These are phyloP conservation scores for Plumapathes pennacea DNA, from an alignment of 92 coral and sea anemone species.

Conservation along the genomic window DNA sequence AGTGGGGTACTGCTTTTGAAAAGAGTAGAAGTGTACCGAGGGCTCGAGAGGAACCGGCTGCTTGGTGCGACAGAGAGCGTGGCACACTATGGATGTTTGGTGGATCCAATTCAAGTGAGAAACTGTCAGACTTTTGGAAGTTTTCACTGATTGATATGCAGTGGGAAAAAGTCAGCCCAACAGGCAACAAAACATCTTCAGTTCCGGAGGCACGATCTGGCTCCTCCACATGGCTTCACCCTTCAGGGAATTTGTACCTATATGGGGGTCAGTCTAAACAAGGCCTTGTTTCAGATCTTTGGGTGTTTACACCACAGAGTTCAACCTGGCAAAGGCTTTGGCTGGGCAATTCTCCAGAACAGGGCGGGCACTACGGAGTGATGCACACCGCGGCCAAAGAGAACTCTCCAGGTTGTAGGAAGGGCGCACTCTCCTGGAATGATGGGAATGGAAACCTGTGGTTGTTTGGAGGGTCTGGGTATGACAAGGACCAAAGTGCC, in stretches of 20 bases:
- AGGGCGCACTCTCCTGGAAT: slow-evolving; percentile 70
- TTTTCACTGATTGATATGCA: slow-evolving; percentile 41
- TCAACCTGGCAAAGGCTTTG: slow-evolving; percentile 46
- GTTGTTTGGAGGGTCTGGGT: slow-evolving; percentile 93
- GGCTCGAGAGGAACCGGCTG: slow-evolving; percentile 48
- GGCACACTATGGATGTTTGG: slow-evolving; percentile 76
- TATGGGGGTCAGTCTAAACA: slow-evolving; percentile 64
- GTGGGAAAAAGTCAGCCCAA: slow-evolving; percentile 42
- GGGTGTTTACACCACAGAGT: slow-evolving; percentile 45
- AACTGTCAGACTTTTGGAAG: slow-evolving; percentile 70
- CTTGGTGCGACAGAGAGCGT: slow-evolving; percentile 70
- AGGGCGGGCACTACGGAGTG: slow-evolving; percentile 51
- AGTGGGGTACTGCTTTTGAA: slow-evolving; percentile 47
- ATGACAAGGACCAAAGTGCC: slow-evolving; percentile 36
- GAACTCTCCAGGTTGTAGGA: slow-evolving; percentile 65
- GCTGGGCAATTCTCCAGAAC: slow-evolving; percentile 10
- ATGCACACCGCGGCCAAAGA: slow-evolving; percentile 33
- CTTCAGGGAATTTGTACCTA: slow-evolving; percentile 64
- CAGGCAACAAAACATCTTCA: not conserved
- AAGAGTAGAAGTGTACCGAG: slow-evolving; percentile 19
- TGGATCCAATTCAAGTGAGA: slow-evolving; percentile 22
- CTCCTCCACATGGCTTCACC: slow-evolving; percentile 63
- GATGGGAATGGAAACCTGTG: slow-evolving; percentile 52
- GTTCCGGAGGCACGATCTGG: slow-evolving; percentile 42
- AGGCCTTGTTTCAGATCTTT: slow-evolving; percentile 57